A percentile compares a stretch with the other conserved stretches of the same genome.
Conservation (phyloP, 2,797 vertebrate genomes). For the Tiaroga cobitis region DNA sequence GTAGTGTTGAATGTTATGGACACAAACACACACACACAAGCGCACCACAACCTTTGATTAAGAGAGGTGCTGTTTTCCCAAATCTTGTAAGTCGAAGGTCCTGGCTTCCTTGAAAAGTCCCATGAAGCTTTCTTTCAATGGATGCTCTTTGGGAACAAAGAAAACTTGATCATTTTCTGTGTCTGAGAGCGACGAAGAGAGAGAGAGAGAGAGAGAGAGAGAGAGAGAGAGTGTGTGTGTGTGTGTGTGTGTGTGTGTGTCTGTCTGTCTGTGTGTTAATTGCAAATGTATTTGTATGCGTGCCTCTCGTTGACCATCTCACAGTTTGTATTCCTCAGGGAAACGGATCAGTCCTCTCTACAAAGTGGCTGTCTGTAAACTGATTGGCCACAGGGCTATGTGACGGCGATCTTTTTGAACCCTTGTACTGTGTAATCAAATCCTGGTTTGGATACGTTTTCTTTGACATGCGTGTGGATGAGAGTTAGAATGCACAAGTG, state of each 20-base stretch:
- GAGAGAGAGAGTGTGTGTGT: slow-evolving; percentile 30
- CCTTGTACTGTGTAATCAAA: slow-evolving; percentile 56
- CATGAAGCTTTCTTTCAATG: slow-evolving; percentile 57
- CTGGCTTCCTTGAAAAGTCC: slow-evolving; percentile 77
- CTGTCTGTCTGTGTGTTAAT: not conserved
- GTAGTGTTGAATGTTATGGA: slow-evolving; percentile 26
- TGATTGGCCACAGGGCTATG: slow-evolving; percentile 51
- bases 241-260: not conserved
- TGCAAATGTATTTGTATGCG: not conserved
- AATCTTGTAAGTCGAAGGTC: slow-evolving; percentile 61
- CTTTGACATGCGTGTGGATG: not conserved
- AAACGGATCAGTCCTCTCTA: slow-evolving; percentile 64
- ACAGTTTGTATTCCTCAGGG: slow-evolving; percentile 79
- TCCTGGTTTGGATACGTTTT: slow-evolving; percentile 34
- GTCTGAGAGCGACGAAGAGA: not conserved
- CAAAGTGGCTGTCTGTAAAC: slow-evolving; percentile 55
- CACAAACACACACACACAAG: slow-evolving; percentile 7
- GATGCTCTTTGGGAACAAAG: slow-evolving; percentile 61
- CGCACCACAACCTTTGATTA: slow-evolving; percentile 19
- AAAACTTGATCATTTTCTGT: slow-evolving; percentile 71
- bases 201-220: not conserved
- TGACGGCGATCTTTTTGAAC: slow-evolving; percentile 54
- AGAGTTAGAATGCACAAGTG: slow-evolving; percentile 37
- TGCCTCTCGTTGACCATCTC: slow-evolving; percentile 58
- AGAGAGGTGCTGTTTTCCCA: not conserved